Base-by-base conservation (phyloP, 2,888 invertebrate species). In the Drosophila macrospina region DNA sequence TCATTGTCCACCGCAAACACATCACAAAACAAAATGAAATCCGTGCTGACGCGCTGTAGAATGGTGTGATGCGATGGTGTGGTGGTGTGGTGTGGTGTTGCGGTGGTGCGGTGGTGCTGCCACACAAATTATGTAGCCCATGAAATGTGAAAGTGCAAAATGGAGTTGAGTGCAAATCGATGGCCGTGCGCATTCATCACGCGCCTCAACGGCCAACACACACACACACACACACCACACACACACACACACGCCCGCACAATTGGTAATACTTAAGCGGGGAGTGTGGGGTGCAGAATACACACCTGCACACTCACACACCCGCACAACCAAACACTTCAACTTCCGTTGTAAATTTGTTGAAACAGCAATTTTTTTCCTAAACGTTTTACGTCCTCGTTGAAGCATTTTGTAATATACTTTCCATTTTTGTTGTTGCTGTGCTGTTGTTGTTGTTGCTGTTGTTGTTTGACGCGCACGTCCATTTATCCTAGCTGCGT, bases 331-430 rank as follows among this genome's bases (percentile, higher is more conserved):
- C 61, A 78, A 76, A 78, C 85, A 85, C 80, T 82, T 82, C 69
- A 76, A 78, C 85, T 80, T 86, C 85, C 86, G 88, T 80, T 85
- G 88, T 79, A 86, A 87, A 88, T 87, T 87, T 88, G 86, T 85
- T 83, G 86, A 87, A 87, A 82, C 86, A 86, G 84, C 78, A 72
- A 86, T 87, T 86, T 78, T 73, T 55, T 74, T 65, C 44, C 73
- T 72, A 69, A 78, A 82, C 66, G 78, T 68, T 82, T 78, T 70
- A 77, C 74, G 57, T 72, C 39, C 65, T 65, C 56, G 64, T 64
- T 70, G 60, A 68, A 82, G 69, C 74, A 78, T 80, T 83, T 84
- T 83, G 83, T 83, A 84, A 84, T 84, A 84, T 74, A 80, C 83
- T 84, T 80, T 82, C 78, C 74, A 78, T 80, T 84, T 75, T 61